Percentiles rank a stretch among this genome's conserved stretches.
Evolutionary conservation across 2,113 vertebrate genomes (phyloP).

Genomic region (Gopherus flavomarginatus): DNA sequence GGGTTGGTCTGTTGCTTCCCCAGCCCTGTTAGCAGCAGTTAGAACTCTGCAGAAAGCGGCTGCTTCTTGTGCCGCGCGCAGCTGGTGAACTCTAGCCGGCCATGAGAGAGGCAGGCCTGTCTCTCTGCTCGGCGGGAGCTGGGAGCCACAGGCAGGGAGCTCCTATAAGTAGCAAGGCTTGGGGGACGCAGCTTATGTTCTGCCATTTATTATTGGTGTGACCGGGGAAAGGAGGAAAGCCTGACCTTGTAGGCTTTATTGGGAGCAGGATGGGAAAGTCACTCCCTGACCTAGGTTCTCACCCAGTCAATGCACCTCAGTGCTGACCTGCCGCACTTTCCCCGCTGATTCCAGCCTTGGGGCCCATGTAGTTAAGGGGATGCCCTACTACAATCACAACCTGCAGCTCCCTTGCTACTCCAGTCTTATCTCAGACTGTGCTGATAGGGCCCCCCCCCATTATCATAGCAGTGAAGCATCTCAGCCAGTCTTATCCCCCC

Average conservation of each 20-base stretch:
- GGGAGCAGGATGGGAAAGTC: not conserved
- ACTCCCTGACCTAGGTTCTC: not conserved
- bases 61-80: not conserved
- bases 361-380: not conserved
- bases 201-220: not conserved
- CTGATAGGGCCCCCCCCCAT: not conserved
- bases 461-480: not conserved
- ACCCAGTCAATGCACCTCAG: not conserved
- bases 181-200: not conserved
- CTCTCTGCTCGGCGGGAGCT: not conserved
- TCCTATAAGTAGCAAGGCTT: not conserved
- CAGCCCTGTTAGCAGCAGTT: rapidly evolving
- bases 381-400: not conserved
- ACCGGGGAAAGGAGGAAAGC: not conserved
- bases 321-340: not conserved
- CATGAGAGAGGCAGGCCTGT: not conserved
- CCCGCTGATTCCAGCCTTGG: not conserved
- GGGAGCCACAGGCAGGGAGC: not conserved
- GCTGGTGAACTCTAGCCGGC: not conserved
- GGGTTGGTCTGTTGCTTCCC: not conserved
- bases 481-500: not conserved
- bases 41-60: not conserved
- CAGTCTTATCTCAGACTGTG: not conserved
- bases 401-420: not conserved
- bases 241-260: not conserved